Evolutionary conservation across 2,797 vertebrate genomes (phyloP).

Genomic region (Crocodylus rhombifer): DNA sequence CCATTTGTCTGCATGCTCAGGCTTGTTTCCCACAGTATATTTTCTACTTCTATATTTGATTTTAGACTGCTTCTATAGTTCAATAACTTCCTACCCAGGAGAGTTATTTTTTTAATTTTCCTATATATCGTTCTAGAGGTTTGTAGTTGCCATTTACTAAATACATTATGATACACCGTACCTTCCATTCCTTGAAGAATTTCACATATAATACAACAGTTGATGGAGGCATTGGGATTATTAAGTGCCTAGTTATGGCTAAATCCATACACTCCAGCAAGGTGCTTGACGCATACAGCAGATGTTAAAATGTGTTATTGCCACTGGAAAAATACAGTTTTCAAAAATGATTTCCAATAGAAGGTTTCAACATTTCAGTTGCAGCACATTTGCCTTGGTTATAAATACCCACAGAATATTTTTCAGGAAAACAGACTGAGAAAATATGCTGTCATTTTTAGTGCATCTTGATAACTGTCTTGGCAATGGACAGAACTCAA

Average conservation of each 20-base stretch:
- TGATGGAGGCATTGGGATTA: slow-evolving; percentile 32
- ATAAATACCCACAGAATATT: slow-evolving; percentile 26
- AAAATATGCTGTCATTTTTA: not conserved
- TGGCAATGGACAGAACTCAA: not conserved
- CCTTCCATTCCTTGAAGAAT: slow-evolving; percentile 35
- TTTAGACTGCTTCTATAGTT: slow-evolving; percentile 8
- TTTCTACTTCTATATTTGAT: not conserved
- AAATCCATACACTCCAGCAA: slow-evolving; percentile 29
- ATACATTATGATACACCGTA: not conserved
- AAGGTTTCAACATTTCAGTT: slow-evolving; percentile 47
- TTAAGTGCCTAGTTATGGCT: slow-evolving; percentile 41
- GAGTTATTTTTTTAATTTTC: not conserved
- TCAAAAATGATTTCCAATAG: slow-evolving; percentile 55
- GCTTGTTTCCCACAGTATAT: not conserved
- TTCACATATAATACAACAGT: slow-evolving; percentile 8
- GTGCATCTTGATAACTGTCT: slow-evolving; percentile 16
- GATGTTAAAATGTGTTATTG: slow-evolving; percentile 50
- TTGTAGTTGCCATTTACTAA: slow-evolving; percentile 53
- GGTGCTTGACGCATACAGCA: slow-evolving; percentile 26
- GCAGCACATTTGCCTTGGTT: slow-evolving; percentile 49
- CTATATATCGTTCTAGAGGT: not conserved
- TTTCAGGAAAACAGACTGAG: not conserved
- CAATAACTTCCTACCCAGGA: not conserved
- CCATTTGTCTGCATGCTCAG: not conserved
- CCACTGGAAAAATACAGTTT: slow-evolving; percentile 50